Evolutionary conservation across 2,797 vertebrate species (phyloP).

Genomic region (Craterocephalus amniculus): DNA sequence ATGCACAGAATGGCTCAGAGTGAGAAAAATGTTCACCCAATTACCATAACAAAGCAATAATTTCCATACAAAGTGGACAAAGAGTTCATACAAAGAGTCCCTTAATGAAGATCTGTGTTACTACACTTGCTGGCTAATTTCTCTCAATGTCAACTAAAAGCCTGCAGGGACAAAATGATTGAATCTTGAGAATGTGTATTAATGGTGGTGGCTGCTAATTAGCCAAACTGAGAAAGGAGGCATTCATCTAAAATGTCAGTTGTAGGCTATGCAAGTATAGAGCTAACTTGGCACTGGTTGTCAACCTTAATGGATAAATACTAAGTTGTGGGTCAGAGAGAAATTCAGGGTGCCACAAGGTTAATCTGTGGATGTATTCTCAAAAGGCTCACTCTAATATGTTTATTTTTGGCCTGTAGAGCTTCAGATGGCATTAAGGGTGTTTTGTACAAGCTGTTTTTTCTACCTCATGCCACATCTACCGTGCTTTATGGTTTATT

Average conservation of each 20-base stretch:
- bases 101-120: conserved; percentile 62
- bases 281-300: conserved; percentile 37
- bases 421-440: not conserved
- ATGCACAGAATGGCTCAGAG: conserved; percentile 2
- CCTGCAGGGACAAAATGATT: conserved; percentile 75
- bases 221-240: conserved; percentile 49
- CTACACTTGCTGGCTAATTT: conserved; percentile 56
- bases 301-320: conserved; percentile 26
- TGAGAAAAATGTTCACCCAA: conserved; percentile 29
- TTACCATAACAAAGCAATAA: conserved; percentile 42
- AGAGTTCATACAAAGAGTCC: conserved; percentile 47
- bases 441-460: not conserved
- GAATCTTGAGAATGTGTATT: conserved; percentile 66
- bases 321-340: conserved; percentile 12
- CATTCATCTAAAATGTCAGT: conserved; percentile 65
- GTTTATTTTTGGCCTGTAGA: conserved; percentile 1
- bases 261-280: conserved; percentile 39
- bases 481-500: no score
- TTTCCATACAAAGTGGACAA: conserved; percentile 67
- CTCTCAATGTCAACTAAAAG: conserved; percentile 48
- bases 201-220: conserved; percentile 68
- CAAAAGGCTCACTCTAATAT: conserved; percentile 17
- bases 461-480: not conserved
- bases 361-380: conserved; percentile 42
- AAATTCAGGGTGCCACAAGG: conserved; percentile 12